These are phyloP conservation scores for Hippocampus mohnikei DNA, from an alignment of 2,113 vertebrate genomes.

Conservation along the genomic window DNA sequence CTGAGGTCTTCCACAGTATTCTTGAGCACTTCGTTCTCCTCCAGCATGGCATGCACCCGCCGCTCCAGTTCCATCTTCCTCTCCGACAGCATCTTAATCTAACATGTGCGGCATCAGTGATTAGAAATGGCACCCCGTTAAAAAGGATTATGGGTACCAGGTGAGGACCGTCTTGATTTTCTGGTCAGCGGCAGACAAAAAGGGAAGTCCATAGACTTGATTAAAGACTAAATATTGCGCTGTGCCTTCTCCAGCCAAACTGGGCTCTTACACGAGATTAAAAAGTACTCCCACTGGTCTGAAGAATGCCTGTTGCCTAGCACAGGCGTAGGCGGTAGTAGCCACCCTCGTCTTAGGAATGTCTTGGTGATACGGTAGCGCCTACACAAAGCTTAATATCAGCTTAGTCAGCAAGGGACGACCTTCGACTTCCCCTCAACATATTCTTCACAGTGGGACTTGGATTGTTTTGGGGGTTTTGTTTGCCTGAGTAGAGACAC, in stretches of 20 bases:
- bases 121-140: slow-evolving; percentile 10
- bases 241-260: slow-evolving; percentile 26
- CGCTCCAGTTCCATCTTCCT: slow-evolving; percentile 88
- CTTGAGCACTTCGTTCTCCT: slow-evolving; percentile 91
- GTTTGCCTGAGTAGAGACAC: slow-evolving; percentile 24
- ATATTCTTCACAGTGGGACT: not conserved
- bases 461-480: slow-evolving; percentile 1
- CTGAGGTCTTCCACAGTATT: slow-evolving; percentile 85
- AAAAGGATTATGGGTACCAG: not conserved
- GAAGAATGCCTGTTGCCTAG: slow-evolving; percentile 69
- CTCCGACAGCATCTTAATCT: slow-evolving; percentile 97
- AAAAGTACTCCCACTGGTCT: slow-evolving; percentile 58
- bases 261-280: slow-evolving; percentile 53
- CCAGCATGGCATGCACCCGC: slow-evolving; percentile 81
- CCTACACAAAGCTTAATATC: slow-evolving; percentile 25
- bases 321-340: slow-evolving; percentile 38
- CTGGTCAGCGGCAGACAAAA: not conserved
- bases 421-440: slow-evolving; percentile 18
- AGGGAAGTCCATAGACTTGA: slow-evolving; percentile 12
- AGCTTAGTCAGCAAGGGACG: not conserved
- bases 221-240: slow-evolving; percentile 23
- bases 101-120: slow-evolving; percentile 16
- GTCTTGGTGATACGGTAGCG: slow-evolving; percentile 33
- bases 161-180: slow-evolving; percentile 4
- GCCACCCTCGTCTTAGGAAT: slow-evolving; percentile 64